Percentiles rank a stretch among this genome's conserved stretches.
Conservation (phyloP, 2,888 invertebrate genomes). For the Hydroisotoma schaefferi region DNA sequence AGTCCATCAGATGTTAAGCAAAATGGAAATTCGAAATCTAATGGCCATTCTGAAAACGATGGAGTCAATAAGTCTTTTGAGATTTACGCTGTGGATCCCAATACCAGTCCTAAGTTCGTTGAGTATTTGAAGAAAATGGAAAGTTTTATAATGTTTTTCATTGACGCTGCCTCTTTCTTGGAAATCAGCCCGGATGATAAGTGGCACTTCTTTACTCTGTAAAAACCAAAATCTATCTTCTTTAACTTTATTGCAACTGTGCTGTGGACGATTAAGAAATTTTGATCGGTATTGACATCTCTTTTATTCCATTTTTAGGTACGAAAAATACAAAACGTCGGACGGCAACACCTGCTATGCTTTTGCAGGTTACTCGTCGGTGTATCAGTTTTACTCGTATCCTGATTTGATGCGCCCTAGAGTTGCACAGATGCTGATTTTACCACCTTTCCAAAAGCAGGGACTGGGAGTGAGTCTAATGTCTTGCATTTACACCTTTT, state of each 20-base stretch:
- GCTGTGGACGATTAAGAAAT: not conserved
- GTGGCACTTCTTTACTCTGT: slow-evolving; percentile 74
- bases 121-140: slow-evolving; percentile 79
- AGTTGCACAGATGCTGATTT: slow-evolving; percentile 84
- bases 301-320: slow-evolving; percentile 50
- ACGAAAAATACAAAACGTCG: slow-evolving; percentile 53
- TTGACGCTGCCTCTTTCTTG: slow-evolving; percentile 93
- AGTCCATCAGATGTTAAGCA: not conserved
- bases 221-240: slow-evolving; percentile 15
- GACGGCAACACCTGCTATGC: slow-evolving; percentile 61
- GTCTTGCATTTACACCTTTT: slow-evolving; percentile 60
- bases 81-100: slow-evolving; percentile 71
- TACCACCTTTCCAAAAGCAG: slow-evolving; percentile 84
- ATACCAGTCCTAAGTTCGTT: slow-evolving; percentile 65
- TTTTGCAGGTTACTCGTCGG: slow-evolving; percentile 81
- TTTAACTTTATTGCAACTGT: not conserved
- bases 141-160: slow-evolving; percentile 89
- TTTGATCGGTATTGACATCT: too few species aligned
- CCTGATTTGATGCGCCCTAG: slow-evolving; percentile 81
- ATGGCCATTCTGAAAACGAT: slow-evolving; percentile 13
- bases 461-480: slow-evolving; percentile 81
- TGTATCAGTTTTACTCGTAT: slow-evolving; percentile 93
- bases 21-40: not conserved
- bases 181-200: slow-evolving; percentile 80
- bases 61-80: slow-evolving; percentile 60